These are phyloP conservation scores for Zoroaster sp. DNA, from an alignment of 53 echinoderm and acorn worm species.

Conservation along the genomic window DNA sequence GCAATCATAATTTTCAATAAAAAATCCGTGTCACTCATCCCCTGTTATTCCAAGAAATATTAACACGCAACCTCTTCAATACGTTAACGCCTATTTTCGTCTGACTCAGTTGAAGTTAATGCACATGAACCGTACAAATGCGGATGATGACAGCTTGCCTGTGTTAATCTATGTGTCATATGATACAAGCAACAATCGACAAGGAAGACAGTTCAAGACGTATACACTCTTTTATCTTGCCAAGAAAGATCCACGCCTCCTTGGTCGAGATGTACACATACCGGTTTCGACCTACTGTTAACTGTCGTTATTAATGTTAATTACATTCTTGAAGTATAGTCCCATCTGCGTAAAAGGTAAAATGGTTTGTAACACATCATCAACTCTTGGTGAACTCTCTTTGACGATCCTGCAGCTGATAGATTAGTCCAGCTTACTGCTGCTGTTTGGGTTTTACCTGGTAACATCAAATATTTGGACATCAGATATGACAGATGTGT, in stretches of 20 bases:
- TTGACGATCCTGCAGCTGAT: background rate
- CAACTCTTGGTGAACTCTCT: background rate
- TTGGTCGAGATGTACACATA: background rate
- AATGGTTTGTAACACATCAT: background rate
- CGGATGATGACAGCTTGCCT: too few relatives aligned
- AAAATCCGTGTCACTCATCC: too few relatives aligned
- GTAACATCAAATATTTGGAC: background rate
- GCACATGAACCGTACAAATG: too few relatives aligned
- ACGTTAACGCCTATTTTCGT: too few relatives aligned
- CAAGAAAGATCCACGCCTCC: background rate
- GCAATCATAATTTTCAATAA: too few relatives aligned
- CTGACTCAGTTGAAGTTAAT: too few relatives aligned
- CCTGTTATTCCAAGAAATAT: too few relatives aligned
- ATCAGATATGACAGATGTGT: background rate
- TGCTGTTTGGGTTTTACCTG: background rate
- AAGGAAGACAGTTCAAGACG: too few relatives aligned
- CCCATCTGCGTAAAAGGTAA: background rate
- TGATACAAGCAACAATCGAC: too few relatives aligned
- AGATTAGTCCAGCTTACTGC: background rate
- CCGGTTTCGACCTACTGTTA: conserved; percentile 13
- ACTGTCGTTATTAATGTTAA: conserved; percentile 37
- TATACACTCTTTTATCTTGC: background rate
- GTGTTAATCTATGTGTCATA: too few relatives aligned
- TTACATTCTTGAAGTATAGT: conserved; percentile 41
- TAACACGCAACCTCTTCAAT: too few relatives aligned